Base-by-base conservation (phyloP, 2,797 vertebrate genomes). In the Graptemys geographica region DNA sequence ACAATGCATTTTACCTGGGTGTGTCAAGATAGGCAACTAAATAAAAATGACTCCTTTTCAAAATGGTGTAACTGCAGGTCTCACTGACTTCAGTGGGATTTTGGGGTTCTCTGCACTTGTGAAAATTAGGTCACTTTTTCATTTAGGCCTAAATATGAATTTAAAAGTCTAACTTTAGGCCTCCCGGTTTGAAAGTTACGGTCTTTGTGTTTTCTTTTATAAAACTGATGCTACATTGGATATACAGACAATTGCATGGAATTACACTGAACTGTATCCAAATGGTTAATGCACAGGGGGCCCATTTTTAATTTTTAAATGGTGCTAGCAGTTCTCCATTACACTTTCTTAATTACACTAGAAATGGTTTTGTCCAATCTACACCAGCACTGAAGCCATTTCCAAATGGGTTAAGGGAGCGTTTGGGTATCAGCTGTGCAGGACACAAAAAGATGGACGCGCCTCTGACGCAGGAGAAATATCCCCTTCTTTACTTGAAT, bases 1-100 rank as follows among this genome's bases (percentile, higher is more conserved):
- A 16, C 6, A 72, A 23, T 5, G 72, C 2, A 18, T 23, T 19
- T 56, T 52, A 19, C 23, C n/a, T 44, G 37, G 37, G 11, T 74
- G 3, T 0, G 0, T 7, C 21, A 47, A 76, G 4, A 8, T 18
- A 53, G 8, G 4, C n/a, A 55, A 86, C 41, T 33, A 79, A 4
- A n/a, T 0, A 23, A 95, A 47, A 82, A 51, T 5, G 3, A 72
- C 11, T 80, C 53, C 23, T 21, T 65, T 15, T 37, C 28, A 59
- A 84, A 79, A 10, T 1, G 25, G 49, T 88, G 69, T n/a, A 90
- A 47, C 53, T 57, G 28, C 0, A 1, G 56, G 4, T 21, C 37
- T 53, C 13, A 4, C 52, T 57, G 81, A 51, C 41, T 89, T 11
- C 44, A 2, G 8, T 19, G 51, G 25, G 8, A 83, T 83, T 94